Evolutionary conservation across 2,797 vertebrate species (phyloP).

Genomic region (Avahi laniger): DNA sequence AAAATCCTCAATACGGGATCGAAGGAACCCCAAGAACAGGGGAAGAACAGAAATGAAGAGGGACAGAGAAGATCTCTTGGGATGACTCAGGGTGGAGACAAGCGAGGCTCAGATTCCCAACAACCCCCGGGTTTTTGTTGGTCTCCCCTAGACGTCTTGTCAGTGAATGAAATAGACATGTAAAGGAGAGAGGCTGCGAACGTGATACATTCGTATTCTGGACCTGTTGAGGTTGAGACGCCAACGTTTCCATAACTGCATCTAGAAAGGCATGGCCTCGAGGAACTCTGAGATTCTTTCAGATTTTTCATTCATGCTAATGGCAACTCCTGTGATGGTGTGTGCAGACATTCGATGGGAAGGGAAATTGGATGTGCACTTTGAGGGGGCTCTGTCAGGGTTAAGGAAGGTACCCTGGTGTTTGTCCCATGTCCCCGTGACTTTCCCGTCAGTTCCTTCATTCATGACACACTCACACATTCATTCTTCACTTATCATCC

Average conservation of each 20-base stretch:
- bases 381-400: background rate
- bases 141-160: fast-evolving
- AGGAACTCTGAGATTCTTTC: background rate
- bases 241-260: background rate
- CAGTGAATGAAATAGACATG: fast-evolving
- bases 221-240: background rate
- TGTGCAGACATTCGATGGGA: background rate
- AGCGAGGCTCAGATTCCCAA: fast-evolving
- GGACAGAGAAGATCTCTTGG: background rate
- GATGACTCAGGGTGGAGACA: too few relatives aligned
- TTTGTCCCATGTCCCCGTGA: background rate
- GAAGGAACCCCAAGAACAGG: background rate
- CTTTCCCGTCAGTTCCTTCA: background rate
- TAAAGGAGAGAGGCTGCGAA: background rate
- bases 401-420: background rate
- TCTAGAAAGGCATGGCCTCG: background rate
- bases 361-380: background rate
- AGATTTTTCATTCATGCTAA: background rate
- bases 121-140: background rate
- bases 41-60: background rate
- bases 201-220: background rate
- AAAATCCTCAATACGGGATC: background rate
- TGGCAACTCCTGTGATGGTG: background rate
- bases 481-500: background rate
- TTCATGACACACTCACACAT: background rate